These are phyloP conservation scores for Bradypodion pumilum DNA, from an alignment of 2,797 vertebrate genomes.

Conservation along the genomic window DNA sequence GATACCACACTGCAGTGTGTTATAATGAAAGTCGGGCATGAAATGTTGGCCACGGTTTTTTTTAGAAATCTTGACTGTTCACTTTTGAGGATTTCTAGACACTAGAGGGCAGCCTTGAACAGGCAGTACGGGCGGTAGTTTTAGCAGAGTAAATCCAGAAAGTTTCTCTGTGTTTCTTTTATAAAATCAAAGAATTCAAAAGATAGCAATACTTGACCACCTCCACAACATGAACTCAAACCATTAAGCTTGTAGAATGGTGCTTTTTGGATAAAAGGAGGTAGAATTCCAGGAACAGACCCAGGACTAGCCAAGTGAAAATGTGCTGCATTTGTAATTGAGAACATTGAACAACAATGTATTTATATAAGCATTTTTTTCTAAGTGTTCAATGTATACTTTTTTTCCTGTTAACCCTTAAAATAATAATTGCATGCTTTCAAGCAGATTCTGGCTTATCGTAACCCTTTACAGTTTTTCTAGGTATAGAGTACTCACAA, in stretches of 20 bases:
- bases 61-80: neutral
- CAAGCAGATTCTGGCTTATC: too few species aligned
- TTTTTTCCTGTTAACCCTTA: neutral
- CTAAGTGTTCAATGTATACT: neutral
- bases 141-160: neutral
- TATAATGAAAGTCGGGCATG: neutral
- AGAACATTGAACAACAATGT: neutral
- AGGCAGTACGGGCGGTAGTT: neutral
- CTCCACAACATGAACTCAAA: neutral
- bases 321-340: neutral
- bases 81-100: neutral
- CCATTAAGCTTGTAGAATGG: neutral
- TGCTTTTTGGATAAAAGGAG: neutral
- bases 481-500: too few species aligned
- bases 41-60: neutral
- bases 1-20: too few species aligned
- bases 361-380: neutral
- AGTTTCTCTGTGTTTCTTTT: too few species aligned
- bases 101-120: neutral
- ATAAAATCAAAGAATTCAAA: too few species aligned
- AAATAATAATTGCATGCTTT: too few species aligned
- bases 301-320: neutral
- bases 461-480: too few species aligned
- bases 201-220: too few species aligned
- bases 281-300: too few species aligned